Evolutionary conservation across 2,113 vertebrate species (phyloP), one percentile per base, ranked within the genome.

Genomic region (Piprites chloris): DNA sequence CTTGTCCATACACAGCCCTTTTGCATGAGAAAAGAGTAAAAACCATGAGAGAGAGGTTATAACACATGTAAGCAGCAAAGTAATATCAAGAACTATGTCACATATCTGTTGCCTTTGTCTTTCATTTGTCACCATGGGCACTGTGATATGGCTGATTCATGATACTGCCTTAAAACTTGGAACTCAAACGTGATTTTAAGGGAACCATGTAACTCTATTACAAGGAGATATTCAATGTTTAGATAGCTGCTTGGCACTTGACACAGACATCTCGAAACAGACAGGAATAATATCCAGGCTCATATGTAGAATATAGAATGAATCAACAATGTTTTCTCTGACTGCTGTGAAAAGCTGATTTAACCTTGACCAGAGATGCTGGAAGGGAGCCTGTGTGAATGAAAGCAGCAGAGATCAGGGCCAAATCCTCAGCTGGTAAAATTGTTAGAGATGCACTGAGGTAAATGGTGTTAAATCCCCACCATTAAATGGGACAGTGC

Each of bases 331-430:
- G 68, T 82, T 87, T 93, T 78, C 62, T 89, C 66, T 62, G 52
- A 87, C 68, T 85, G 68, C 88, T 92, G 88, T 92, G 83, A 92
- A 92, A 94, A 84, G 83, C n/a, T 93, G 79, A 90, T 90, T 96
- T 93, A 96, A 94, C 92, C 92, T 84, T 94, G 80, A 90, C 86
- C 92, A 93, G 41, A 73, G 20, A 77, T 20, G 42, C 58, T 93
- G 90, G 79, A 94, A 96, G 16, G 46, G 37, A 82, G 73, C 19
- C 74, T 87, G n/a, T 91, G 77, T 83, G 93, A 96, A 94, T 69
- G 76, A 91, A 86, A 76, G 49, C 66, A 86, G 80, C 65, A 86
- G 68, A 96, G 72, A 78, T 81, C 55, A 78, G 68, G 93, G 77
- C 49, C 77, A 95, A 85, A 87, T 87, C 74, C 67, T 96, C 74